Evolutionary conservation across 2,797 vertebrate species (phyloP).

Genomic region (Sebastes diaconus): DNA sequence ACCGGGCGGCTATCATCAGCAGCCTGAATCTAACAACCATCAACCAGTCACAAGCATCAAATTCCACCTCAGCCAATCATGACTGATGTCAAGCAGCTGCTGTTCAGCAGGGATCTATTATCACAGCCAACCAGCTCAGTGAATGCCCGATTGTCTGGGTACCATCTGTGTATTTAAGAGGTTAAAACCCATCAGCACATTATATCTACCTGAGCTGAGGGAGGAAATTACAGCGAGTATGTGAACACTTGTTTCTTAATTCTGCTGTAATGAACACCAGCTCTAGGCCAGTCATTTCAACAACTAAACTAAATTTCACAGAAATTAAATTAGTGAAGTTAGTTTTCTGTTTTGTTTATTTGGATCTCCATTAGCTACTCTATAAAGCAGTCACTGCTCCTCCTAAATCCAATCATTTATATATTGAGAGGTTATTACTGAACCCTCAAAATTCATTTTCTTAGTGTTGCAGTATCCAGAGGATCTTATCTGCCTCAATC

Average conservation of each 20-base stretch:
- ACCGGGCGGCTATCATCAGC: constrained; percentile 64
- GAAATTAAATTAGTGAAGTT: constrained; percentile 6
- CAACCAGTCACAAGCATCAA: constrained; percentile 74
- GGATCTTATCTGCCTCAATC: neutral
- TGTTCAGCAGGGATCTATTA: constrained; percentile 38
- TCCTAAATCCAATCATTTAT: constrained; percentile 10
- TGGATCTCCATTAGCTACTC: neutral
- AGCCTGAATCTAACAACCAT: constrained; percentile 68
- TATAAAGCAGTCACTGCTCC: neutral
- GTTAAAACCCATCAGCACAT: neutral
- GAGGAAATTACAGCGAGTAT: neutral
- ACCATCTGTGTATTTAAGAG: constrained; percentile 9
- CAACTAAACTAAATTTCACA: neutral
- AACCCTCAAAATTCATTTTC: neutral
- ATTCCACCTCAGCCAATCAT: constrained; percentile 71
- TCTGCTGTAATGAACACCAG: neutral
- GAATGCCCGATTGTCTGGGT: constrained; percentile 3
- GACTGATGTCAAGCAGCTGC: constrained; percentile 54
- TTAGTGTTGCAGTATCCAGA: neutral
- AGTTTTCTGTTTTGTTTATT: neutral
- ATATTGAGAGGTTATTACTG: neutral
- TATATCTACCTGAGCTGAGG: neutral
- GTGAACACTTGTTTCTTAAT: neutral
- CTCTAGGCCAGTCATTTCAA: neutral
- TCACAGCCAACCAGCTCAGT: constrained; percentile 21